Percentiles rank a stretch among this genome's conserved stretches.
These are phyloP conservation scores for Plagodis dolabraria DNA, from an alignment of 2,888 invertebrate genomes.

Conservation along the genomic window DNA sequence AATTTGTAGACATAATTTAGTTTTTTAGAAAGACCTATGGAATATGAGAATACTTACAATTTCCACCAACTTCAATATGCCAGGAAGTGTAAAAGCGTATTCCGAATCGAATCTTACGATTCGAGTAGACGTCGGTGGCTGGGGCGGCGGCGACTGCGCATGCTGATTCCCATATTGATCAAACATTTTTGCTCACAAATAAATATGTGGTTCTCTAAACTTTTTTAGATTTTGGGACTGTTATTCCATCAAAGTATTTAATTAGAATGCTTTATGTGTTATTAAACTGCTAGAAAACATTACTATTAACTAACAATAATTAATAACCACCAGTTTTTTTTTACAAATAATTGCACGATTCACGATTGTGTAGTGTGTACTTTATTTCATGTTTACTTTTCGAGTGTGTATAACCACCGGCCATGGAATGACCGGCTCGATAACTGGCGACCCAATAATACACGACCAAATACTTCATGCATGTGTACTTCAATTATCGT, in stretches of 20 bases:
- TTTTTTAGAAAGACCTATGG: too few relatives aligned
- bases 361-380: too few relatives aligned
- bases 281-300: neutral
- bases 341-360: neutral
- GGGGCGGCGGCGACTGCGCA: conserved; percentile 57
- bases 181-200: conserved; percentile 52
- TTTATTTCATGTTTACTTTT: too few relatives aligned
- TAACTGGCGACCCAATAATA: too few relatives aligned
- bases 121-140: conserved; percentile 84
- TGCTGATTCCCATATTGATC: conserved; percentile 57
- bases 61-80: conserved; percentile 89
- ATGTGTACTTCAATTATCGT: too few relatives aligned
- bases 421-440: too few relatives aligned
- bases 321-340: neutral
- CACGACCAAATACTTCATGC: too few relatives aligned
- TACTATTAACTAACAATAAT: too few relatives aligned
- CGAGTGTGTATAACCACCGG: too few relatives aligned
- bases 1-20: too few relatives aligned
- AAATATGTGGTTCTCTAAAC: neutral
- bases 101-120: conserved; percentile 89
- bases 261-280: neutral
- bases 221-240: neutral
- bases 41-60: conserved; percentile 84
- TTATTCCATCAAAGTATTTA: neutral
- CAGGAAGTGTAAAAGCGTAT: conserved; percentile 89